Evolutionary conservation across 2,888 invertebrate species (phyloP).

Genomic region (Ceratothoa steindachneri): DNA sequence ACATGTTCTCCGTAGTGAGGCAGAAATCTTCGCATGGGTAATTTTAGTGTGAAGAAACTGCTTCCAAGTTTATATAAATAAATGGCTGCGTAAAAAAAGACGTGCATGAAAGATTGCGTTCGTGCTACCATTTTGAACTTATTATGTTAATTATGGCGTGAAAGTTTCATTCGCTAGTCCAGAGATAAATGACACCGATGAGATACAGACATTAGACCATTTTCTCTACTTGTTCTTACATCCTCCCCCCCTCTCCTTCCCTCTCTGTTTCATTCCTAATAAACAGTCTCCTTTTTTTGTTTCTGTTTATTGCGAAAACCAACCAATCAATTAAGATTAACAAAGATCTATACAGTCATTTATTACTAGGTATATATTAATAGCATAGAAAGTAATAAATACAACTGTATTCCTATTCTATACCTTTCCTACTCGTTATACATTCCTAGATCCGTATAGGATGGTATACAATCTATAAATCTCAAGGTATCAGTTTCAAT

Average conservation of each 20-base stretch:
- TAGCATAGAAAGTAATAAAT: too few relatives aligned
- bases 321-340: too few relatives aligned
- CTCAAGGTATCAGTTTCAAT: slow-evolving; percentile 10
- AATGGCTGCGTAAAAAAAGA: neutral
- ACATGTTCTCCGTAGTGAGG: neutral
- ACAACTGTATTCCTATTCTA: too few relatives aligned
- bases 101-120: neutral
- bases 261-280: too few relatives aligned
- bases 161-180: neutral
- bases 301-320: too few relatives aligned
- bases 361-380: too few relatives aligned
- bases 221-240: too few relatives aligned
- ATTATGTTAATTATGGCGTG: neutral
- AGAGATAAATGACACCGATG: neutral
- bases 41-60: neutral
- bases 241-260: too few relatives aligned
- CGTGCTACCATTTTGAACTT: neutral
- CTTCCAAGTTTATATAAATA: neutral
- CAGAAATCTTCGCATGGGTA: neutral
- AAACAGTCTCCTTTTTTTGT: too few relatives aligned
- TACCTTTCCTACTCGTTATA: too few relatives aligned
- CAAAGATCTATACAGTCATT: too few relatives aligned
- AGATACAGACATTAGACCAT: neutral
- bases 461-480: neutral
- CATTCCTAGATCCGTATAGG: too few relatives aligned